Evolutionary conservation across 2,888 invertebrate species (phyloP).

Genomic region (Zele albiditarsus): DNA sequence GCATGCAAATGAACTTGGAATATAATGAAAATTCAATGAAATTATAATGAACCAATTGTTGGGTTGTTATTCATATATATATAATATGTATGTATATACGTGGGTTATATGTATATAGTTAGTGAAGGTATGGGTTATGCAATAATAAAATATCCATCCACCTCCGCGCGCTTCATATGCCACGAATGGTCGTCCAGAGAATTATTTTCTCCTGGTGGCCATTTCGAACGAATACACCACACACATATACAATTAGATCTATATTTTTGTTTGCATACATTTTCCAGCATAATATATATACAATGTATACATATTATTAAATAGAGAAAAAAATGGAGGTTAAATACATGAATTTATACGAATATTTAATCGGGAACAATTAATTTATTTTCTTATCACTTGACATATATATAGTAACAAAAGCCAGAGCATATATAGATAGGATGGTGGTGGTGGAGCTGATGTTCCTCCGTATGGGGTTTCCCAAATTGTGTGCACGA

Average conservation of each 20-base stretch:
- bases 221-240: slow-evolving; percentile 6
- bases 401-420: too few relatives aligned
- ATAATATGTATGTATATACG: background rate
- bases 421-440: too few relatives aligned
- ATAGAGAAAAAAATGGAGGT: too few relatives aligned
- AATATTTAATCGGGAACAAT: too few relatives aligned
- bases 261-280: background rate
- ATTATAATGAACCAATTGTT: slow-evolving; percentile 72
- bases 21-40: slow-evolving; percentile 71
- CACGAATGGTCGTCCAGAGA: background rate
- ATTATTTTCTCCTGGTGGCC: background rate
- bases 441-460: slow-evolving; percentile 37
- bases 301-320: too few relatives aligned
- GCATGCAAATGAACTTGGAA: background rate
- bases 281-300: too few relatives aligned
- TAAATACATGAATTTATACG: too few relatives aligned
- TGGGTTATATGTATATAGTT: slow-evolving; percentile 45
- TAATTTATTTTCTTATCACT: too few relatives aligned
- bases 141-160: slow-evolving; percentile 70
- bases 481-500: slow-evolving; percentile 73
- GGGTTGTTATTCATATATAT: slow-evolving; percentile 64
- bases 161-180: slow-evolving; percentile 36
- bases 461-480: slow-evolving; percentile 64
- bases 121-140: slow-evolving; percentile 64
- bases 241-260: background rate